phyloP scores from a whole-genome alignment of 2,888 invertebrate species.

The Dendrolimus pini region DNA sequence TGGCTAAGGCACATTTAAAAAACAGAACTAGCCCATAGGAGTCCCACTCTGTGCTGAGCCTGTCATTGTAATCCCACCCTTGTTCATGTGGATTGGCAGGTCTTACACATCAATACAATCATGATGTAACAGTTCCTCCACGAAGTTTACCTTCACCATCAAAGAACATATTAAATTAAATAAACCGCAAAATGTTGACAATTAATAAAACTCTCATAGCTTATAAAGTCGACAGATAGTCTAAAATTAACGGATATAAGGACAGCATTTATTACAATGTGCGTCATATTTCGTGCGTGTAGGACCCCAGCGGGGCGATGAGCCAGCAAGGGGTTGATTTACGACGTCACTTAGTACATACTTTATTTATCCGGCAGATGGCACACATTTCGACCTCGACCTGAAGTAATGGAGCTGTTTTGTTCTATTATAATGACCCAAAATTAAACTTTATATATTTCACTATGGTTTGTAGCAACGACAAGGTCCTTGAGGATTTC shows the following conservation, averaged over 20 bases:
- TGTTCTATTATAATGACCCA: not conserved
- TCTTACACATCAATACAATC: no score
- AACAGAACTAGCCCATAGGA: no score
- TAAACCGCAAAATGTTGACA: no score
- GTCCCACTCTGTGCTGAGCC: no score
- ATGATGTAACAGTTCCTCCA: no score
- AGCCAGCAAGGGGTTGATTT: constrained; percentile 19
- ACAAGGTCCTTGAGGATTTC: no score
- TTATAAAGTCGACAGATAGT: not conserved
- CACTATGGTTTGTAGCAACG: not conserved
- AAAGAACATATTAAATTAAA: no score
- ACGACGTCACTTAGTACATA: constrained; percentile 14
- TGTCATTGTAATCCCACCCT: no score
- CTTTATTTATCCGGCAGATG: constrained; percentile 14
- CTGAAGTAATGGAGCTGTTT: not conserved
- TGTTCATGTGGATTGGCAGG: no score
- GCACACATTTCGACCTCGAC: not conserved
- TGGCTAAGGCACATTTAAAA: no score
- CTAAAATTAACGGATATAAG: not conserved
- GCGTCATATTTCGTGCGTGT: constrained; percentile 2
- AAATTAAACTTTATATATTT: not conserved
- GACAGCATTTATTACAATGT: constrained; percentile 1
- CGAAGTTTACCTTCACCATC: no score
- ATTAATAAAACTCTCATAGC: no score
- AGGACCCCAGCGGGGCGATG: constrained; percentile 5